phyloP scores from a whole-genome alignment of 1,140 invertebrate species.

The Lucilia cuprina region DNA sequence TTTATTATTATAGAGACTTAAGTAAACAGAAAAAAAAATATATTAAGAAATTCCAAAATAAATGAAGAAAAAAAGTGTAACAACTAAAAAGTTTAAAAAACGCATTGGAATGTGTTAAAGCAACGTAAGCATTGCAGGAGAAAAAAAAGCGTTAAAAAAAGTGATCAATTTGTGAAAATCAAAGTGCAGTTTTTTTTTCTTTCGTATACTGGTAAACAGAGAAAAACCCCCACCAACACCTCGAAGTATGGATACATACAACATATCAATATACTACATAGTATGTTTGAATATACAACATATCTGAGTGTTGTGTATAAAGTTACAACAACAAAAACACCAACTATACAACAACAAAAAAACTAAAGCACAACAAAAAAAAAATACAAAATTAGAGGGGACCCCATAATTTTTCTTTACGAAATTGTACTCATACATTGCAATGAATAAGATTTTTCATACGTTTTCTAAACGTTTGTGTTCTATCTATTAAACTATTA shows the following conservation, averaged over 20 bases:
- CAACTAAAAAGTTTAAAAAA: neutral
- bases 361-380: neutral
- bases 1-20: neutral
- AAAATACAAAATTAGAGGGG: neutral
- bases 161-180: slow-evolving; percentile 14
- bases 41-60: neutral
- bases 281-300: neutral
- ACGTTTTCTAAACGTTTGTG: neutral
- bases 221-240: neutral
- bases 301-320: neutral
- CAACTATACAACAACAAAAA: neutral
- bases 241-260: neutral
- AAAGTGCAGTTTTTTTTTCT: neutral
- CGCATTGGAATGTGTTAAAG: neutral
- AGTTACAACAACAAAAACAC: neutral
- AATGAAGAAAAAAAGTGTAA: neutral
- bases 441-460: neutral
- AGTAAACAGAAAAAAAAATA: neutral
- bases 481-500: neutral
- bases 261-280: neutral
- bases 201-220: neutral
- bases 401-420: neutral
- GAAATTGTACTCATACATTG: neutral
- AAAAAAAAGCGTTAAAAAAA: neutral
- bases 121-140: neutral